Base-by-base conservation (phyloP, 1,140 invertebrate species). In the Lepidostoma basale region DNA sequence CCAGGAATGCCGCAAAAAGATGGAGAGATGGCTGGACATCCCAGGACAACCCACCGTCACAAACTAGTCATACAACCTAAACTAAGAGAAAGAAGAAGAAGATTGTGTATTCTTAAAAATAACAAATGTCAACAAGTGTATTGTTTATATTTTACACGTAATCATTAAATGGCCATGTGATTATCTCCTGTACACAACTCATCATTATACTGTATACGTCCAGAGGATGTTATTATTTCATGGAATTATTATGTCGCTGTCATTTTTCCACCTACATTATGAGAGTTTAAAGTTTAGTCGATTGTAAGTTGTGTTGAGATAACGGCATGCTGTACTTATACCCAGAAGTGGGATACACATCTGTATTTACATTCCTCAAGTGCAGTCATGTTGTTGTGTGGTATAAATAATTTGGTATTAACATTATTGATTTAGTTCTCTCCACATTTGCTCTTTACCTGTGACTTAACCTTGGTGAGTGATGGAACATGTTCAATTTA, bases 191-290 rank as follows among this genome's bases (percentile, higher is more conserved):
- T 1, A n/a, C n/a, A n/a, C n/a, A n/a, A n/a, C n/a, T n/a, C n/a
- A n/a, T n/a, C n/a, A n/a, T n/a, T n/a, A n/a, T n/a, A n/a, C n/a
- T n/a, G n/a, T n/a, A n/a, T n/a, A n/a, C n/a, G n/a, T n/a, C n/a
- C n/a, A n/a, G n/a, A n/a, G n/a, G n/a, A 36, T 36, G 14, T 36
- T 2, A 36, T 36, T 36, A 36, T 36, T 36, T 36, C 33, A 12
- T 1, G 2, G 1, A 56, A 30, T 59, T 59, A 59, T 33, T 26
- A 20, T 28, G n/a, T 36, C 25, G 30, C n/a, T 28, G 49, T 8
- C 49, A 28, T 33, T 54, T 54, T 54, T 54, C 49, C 26, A 54
- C 49, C 49, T 54, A 54, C 49, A 30, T 54, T 28, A 30, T 28
- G 49, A 28, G n/a, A 26, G 49, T 14, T 54, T 49, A 23, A 49